Conservation (phyloP, 1,140 invertebrate genomes). For the Arctopsyche grandis region DNA sequence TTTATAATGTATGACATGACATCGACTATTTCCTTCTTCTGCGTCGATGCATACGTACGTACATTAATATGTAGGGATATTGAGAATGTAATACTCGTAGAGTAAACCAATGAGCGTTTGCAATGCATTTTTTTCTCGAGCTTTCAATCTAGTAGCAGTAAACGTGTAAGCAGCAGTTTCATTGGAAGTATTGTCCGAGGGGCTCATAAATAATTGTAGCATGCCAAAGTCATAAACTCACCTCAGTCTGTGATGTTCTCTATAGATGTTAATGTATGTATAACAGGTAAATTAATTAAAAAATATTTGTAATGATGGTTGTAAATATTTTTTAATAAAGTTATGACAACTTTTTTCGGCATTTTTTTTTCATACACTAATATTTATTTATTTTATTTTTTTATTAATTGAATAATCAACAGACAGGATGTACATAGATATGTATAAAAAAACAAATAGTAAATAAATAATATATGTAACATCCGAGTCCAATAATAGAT, state of each 20-base stretch:
- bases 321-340: conserved; percentile 48
- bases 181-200: neutral
- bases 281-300: conserved; percentile 33
- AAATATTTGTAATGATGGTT: conserved; percentile 40
- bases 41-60: too few relatives aligned
- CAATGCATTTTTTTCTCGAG: neutral
- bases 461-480: too few relatives aligned
- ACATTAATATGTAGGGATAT: too few relatives aligned
- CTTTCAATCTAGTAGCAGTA: neutral
- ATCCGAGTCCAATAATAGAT: too few relatives aligned
- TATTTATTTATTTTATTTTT: too few relatives aligned
- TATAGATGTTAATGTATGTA: conserved; percentile 38
- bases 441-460: too few relatives aligned
- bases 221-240: conserved; percentile 46
- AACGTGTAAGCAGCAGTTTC: neutral
- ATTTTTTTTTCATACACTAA: conserved; percentile 1
- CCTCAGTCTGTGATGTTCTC: conserved; percentile 47
- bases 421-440: too few relatives aligned
- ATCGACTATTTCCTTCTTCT: too few relatives aligned
- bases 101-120: too few relatives aligned
- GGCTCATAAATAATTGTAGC: conserved; percentile 22
- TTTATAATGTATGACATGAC: too few relatives aligned
- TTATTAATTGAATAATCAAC: too few relatives aligned
- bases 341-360: neutral
- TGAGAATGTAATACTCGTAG: too few relatives aligned